These are phyloP conservation scores for Myrmecobius fasciatus DNA, from an alignment of 2,113 vertebrate genomes.

Conservation along the genomic window DNA sequence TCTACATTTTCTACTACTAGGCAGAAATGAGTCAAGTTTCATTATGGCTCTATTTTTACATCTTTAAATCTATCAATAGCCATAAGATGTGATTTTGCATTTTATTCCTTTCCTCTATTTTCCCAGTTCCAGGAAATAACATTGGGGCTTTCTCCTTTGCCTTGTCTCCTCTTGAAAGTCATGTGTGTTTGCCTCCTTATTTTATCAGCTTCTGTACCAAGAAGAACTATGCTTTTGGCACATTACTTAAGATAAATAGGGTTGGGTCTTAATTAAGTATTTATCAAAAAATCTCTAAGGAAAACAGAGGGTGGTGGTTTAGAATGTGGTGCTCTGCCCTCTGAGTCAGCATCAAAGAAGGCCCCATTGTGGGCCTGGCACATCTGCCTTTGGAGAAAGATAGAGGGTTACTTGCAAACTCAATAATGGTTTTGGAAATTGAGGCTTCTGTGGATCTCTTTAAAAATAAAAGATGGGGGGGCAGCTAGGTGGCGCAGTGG, in stretches of 20 bases:
- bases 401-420: not conserved
- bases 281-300: not conserved
- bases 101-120: not conserved
- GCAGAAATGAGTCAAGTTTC: not conserved
- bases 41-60: not conserved
- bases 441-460: not conserved
- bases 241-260: not conserved
- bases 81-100: not conserved
- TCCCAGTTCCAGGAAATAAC: not conserved
- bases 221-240: not conserved
- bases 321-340: not conserved
- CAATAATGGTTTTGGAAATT: not conserved
- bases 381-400: not conserved
- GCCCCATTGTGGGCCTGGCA: not conserved
- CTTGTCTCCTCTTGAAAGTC: not conserved
- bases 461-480: no score
- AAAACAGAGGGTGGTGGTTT: constrained; percentile 4
- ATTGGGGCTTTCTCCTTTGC: not conserved
- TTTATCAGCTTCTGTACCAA: not conserved
- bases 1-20: not conserved
- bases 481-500: no score
- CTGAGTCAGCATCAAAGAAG: not conserved
- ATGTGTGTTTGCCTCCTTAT: not conserved
- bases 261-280: not conserved
- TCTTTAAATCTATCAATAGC: not conserved